Percentiles rank a stretch among this genome's conserved stretches.
phyloP scores from a whole-genome alignment of 2,797 vertebrate species.

The Myioborus miniatus region DNA sequence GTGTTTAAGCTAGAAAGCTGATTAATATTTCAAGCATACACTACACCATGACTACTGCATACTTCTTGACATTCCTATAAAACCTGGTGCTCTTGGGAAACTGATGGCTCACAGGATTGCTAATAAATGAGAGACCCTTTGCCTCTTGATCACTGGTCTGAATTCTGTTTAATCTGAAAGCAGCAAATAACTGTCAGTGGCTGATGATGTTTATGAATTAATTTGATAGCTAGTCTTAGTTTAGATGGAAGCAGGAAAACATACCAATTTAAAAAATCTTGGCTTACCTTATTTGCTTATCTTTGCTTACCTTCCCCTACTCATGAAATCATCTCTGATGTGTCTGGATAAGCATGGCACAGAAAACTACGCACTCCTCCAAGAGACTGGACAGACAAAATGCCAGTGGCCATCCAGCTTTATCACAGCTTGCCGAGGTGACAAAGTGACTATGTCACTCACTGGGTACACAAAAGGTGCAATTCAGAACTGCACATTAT shows the following conservation, averaged over 20 bases:
- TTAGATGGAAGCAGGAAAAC: background rate
- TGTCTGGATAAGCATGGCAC: background rate
- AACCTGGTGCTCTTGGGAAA: background rate
- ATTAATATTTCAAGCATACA: constrained; percentile 16
- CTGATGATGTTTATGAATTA: background rate
- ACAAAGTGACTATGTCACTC: fast-evolving
- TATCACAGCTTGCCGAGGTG: fast-evolving
- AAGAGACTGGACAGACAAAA: background rate
- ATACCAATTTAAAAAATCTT: background rate
- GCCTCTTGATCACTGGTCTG: background rate
- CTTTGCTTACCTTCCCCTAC: background rate
- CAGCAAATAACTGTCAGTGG: background rate
- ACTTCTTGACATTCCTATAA: constrained; percentile 7
- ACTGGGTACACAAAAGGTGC: background rate
- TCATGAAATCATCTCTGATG: background rate
- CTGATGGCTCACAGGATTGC: background rate
- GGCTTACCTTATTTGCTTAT: background rate
- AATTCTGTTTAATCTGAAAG: constrained; percentile 30
- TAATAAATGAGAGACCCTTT: background rate
- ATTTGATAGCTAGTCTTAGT: background rate
- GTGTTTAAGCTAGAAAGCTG: constrained; percentile 1
- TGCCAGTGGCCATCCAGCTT: background rate
- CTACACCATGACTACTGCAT: fast-evolving
- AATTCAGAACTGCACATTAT: background rate
- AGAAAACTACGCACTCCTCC: background rate